Percentiles rank a stretch among this genome's conserved stretches.
Evolutionary conservation across 2,113 vertebrate genomes (phyloP).

Genomic region (Murina feae): DNA sequence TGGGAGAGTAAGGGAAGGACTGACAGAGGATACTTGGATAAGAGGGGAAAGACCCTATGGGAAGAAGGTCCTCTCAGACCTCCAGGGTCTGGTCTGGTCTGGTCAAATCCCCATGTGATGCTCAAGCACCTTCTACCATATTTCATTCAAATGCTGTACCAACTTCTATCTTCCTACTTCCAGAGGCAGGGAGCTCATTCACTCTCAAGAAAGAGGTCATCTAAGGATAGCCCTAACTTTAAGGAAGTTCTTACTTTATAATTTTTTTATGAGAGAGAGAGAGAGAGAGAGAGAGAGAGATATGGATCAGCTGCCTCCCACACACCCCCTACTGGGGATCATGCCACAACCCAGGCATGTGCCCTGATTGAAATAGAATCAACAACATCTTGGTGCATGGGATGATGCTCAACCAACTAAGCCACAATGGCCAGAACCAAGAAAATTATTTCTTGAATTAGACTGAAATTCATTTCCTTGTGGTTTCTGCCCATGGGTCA

Average conservation of each 20-base stretch:
- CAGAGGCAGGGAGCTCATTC: not conserved
- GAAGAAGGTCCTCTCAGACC: not conserved
- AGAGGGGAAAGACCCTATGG: not conserved
- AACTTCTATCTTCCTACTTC: not conserved
- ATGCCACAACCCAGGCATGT: not conserved
- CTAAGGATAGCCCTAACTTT: not conserved
- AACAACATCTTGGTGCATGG: not conserved
- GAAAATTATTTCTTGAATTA: not conserved
- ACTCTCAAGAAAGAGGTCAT: not conserved
- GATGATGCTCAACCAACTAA: not conserved
- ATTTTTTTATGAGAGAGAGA: not conserved
- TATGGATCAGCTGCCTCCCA: not conserved
- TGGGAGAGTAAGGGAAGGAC: not conserved
- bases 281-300: too few relatives aligned
- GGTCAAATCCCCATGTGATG: not conserved
- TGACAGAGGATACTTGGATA: not conserved
- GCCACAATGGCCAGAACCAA: not conserved
- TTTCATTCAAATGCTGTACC: not conserved
- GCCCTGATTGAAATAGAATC: not conserved
- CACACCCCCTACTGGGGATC: not conserved
- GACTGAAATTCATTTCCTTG: not conserved
- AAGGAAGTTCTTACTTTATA: not conserved
- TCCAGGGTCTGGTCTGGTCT: not conserved
- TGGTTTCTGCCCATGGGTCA: not conserved
- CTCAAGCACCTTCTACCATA: not conserved